Percentiles rank a stretch among this genome's conserved stretches.
phyloP scores from a whole-genome alignment of 2,113 vertebrate species.

The Enhydra lutris region DNA sequence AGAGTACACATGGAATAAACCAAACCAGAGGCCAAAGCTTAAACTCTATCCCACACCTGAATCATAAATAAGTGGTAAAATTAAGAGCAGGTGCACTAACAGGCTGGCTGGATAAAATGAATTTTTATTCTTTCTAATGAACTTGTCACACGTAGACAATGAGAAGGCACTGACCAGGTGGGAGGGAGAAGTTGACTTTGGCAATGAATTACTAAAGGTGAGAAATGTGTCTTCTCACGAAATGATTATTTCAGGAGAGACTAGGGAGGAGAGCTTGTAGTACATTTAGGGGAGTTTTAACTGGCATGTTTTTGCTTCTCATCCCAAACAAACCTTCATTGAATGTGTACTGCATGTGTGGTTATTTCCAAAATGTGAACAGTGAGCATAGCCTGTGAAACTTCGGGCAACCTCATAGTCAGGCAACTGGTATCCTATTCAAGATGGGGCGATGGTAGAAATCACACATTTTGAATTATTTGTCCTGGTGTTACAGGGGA shows the following conservation, averaged over 20 bases:
- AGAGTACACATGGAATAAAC: background rate
- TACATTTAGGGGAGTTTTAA: background rate
- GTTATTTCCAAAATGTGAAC: background rate
- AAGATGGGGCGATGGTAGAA: background rate
- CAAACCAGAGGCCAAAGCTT: background rate
- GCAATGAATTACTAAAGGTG: background rate
- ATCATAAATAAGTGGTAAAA: background rate
- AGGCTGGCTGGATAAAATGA: background rate
- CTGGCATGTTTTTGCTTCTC: background rate
- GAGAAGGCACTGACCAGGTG: conserved; percentile 20
- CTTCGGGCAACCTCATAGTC: background rate
- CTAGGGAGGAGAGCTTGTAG: background rate
- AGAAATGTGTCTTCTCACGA: conserved; percentile 1
- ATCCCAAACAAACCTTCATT: background rate
- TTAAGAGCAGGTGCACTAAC: background rate
- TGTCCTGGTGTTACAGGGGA: conserved; percentile 11
- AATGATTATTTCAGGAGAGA: background rate
- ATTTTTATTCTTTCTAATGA: conserved; percentile 45
- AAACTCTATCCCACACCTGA: background rate
- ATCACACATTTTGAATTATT: background rate
- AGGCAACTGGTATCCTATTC: background rate
- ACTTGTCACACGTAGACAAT: background rate
- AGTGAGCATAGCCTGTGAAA: background rate
- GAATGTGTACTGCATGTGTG: background rate
- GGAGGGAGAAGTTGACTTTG: background rate